Base-by-base conservation (phyloP, 2,113 vertebrate species). In the Seriola dumerili region DNA sequence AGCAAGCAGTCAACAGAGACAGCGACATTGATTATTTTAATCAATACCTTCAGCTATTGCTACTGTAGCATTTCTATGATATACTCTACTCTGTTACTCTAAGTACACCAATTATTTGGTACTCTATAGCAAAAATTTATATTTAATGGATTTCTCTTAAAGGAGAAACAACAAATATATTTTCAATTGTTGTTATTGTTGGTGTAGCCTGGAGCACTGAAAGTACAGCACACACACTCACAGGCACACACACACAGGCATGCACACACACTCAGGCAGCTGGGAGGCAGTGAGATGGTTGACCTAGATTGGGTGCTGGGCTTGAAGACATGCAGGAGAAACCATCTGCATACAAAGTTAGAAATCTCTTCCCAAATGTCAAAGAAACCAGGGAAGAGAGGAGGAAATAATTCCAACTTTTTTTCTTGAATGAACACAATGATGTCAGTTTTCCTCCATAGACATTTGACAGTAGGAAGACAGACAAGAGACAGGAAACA, bases 311-410 rank as follows among this genome's bases (percentile, higher is more conserved):
- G 87, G 88, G 59, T 69, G 72, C 80, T 55, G 80, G 64, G 78
- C 91, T 91, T 93, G 85, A 92, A 92, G 90, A 88, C 81, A 66
- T 82, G 84, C 74, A 76, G 77, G 71, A 85, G 90, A 70, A 90
- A 84, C 83, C 79, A 91, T 93, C 83, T 89, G 93, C 87, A 93
- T 92, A 93, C 88, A 93, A 88, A 94, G 89, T 94, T 81, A 88
- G 80, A 87, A 84, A 85, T 88, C 70, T 79, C 34, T 62, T 59
- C 48, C 87, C 76, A 59, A 84, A 68, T 88, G 83, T 69, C 64
- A 81, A 23, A 57, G 32, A 79, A 78, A 72, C 9, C 44, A 57
- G 11, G 17, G 50, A 38, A n/a, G 42, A 82, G 5, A 69, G 38
- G 68, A 34, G 66, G 68, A 88, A 85, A 89, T 68, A 50, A 81